phyloP scores from a whole-genome alignment of 2,888 invertebrate genomes.

The Chirona hameri region DNA sequence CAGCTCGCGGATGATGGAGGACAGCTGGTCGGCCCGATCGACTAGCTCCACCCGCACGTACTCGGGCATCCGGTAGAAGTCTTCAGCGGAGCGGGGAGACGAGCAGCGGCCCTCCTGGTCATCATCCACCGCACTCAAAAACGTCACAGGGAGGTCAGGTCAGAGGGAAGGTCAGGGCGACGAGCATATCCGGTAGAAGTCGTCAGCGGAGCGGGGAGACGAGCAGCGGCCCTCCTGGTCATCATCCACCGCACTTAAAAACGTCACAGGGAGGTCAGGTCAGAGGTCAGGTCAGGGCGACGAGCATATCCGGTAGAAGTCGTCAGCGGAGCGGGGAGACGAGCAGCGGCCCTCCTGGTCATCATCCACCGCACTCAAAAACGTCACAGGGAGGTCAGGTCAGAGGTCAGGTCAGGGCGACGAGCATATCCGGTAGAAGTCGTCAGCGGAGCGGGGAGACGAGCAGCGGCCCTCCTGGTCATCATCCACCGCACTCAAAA shows the following conservation, averaged over 20 bases:
- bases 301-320: slow-evolving; percentile 1
- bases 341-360: background rate
- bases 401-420: too few species aligned
- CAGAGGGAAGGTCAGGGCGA: too few species aligned
- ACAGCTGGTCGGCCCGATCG: background rate
- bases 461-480: background rate
- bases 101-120: background rate
- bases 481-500: background rate
- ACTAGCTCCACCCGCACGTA: background rate
- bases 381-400: background rate
- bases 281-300: too few species aligned
- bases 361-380: background rate
- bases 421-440: slow-evolving; percentile 1
- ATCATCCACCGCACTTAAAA: background rate
- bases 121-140: background rate
- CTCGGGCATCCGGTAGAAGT: background rate
- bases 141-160: background rate
- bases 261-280: background rate
- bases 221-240: background rate
- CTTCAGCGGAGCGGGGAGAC: background rate
- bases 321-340: background rate
- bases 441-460: background rate
- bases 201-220: background rate
- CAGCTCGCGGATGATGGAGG: background rate
- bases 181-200: slow-evolving; percentile 1